phyloP scores from a whole-genome alignment of 2,113 vertebrate species.

The Hemichromis elongatus region DNA sequence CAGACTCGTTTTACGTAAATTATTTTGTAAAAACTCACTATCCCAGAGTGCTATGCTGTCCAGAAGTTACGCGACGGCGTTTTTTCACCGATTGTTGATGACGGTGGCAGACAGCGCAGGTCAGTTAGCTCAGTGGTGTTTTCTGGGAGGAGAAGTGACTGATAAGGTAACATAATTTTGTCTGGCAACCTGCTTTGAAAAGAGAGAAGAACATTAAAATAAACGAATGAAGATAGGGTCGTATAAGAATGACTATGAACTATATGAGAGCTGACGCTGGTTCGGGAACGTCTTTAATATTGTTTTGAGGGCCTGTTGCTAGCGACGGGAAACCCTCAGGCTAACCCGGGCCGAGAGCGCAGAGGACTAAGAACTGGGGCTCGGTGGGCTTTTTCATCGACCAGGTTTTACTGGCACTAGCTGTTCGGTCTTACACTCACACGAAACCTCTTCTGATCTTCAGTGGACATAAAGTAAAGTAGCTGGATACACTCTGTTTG shows the following conservation, averaged over 20 bases:
- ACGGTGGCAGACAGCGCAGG: slow-evolving; percentile 55
- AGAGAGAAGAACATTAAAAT: neutral
- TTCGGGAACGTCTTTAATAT: neutral
- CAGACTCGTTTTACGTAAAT: neutral
- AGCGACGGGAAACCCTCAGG: slow-evolving; percentile 52
- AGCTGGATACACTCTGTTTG: neutral
- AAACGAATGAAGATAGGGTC: neutral
- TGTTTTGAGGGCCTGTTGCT: slow-evolving; percentile 68
- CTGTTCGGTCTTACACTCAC: neutral
- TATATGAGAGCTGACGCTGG: neutral
- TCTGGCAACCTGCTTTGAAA: neutral
- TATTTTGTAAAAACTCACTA: slow-evolving; percentile 5
- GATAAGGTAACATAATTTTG: neutral
- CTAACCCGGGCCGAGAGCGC: slow-evolving; percentile 41
- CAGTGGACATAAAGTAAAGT: neutral
- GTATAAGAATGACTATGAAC: neutral
- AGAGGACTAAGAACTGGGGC: neutral
- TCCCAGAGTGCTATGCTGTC: slow-evolving; percentile 33
- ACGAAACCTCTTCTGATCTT: neutral
- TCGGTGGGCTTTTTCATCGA: neutral
- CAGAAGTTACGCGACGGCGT: slow-evolving; percentile 26
- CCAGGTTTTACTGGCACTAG: neutral
- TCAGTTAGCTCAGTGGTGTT: slow-evolving; percentile 7
- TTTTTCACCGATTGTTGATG: slow-evolving; percentile 24
- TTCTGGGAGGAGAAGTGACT: slow-evolving; percentile 28